Percentiles rank a stretch among this genome's conserved stretches.
Conservation (phyloP, 1,140 invertebrate species). For the Pachypeltis micranthus region DNA sequence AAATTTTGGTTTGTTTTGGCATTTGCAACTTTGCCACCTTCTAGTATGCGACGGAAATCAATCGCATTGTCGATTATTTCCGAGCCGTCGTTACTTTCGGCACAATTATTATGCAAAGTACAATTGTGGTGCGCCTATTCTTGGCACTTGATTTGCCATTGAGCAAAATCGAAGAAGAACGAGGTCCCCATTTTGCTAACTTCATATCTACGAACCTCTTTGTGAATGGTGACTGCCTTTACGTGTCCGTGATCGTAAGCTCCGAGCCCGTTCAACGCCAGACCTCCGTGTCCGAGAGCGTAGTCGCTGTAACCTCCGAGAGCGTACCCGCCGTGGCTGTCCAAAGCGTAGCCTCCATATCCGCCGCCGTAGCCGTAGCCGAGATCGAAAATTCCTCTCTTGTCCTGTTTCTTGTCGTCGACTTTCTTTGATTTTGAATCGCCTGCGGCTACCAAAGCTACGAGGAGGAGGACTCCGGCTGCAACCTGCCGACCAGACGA, state of each 20-base stretch:
- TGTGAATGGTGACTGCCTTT: conserved; percentile 37
- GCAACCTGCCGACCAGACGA: not conserved
- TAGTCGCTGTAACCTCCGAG: conserved; percentile 13
- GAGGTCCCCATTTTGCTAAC: no score
- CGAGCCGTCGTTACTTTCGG: no score
- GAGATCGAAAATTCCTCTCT: conserved; percentile 20
- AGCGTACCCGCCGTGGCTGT: conserved; percentile 5
- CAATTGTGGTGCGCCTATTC: no score
- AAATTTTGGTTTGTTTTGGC: no score
- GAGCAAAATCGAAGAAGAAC: no score
- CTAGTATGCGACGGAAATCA: no score
- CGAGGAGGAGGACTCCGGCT: conserved; percentile 14
- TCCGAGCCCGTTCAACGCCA: conserved; percentile 16
- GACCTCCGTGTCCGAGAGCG: conserved; percentile 16
- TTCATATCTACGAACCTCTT: no score
- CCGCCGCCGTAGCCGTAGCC: conserved; percentile 22
- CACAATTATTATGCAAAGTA: no score
- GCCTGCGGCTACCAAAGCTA: conserved; percentile 12
- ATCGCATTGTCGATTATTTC: no score
- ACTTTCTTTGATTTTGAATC: conserved; percentile 14
- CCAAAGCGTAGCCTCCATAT: conserved; percentile 7
- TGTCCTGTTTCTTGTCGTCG: conserved; percentile 24
- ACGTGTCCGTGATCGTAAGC: conserved; percentile 32
- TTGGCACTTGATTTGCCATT: no score
- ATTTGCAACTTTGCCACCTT: no score